Evolutionary conservation across 2,888 invertebrate genomes (phyloP).

Genomic region (Amorpha juglandis): DNA sequence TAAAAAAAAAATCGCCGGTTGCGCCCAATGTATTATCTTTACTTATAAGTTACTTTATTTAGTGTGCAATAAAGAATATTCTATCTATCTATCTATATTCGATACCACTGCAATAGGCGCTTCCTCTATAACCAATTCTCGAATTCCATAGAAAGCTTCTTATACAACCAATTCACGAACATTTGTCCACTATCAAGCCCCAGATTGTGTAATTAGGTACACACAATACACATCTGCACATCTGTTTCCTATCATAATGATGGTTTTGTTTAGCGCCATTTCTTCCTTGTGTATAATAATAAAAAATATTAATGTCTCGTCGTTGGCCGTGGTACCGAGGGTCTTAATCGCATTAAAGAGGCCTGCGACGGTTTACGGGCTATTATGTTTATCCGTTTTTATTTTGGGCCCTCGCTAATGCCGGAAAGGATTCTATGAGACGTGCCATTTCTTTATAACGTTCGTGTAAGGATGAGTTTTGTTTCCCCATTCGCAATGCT

Average conservation of each 20-base stretch:
- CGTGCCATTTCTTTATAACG: conserved; percentile 24
- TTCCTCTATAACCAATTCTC: too few relatives aligned
- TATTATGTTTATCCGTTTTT: conserved; percentile 78
- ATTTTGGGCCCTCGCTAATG: conserved; percentile 54
- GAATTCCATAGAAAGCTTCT: too few relatives aligned
- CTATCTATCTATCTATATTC: too few relatives aligned
- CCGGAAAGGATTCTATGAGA: conserved; percentile 58
- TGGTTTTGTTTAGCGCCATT: conserved; percentile 74
- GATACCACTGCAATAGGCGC: too few relatives aligned
- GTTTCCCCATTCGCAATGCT: too few relatives aligned
- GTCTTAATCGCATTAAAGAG: conserved; percentile 65
- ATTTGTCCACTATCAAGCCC: conserved; percentile 3
- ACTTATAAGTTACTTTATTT: too few relatives aligned
- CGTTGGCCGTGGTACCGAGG: conserved; percentile 51
- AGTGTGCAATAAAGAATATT: too few relatives aligned
- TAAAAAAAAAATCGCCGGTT: too few relatives aligned
- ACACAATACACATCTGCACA: conserved; percentile 26
- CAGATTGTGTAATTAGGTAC: conserved; percentile 21
- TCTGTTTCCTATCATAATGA: conserved; percentile 29
- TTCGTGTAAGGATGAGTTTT: background rate
- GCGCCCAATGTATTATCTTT: too few relatives aligned
- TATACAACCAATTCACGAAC: background rate
- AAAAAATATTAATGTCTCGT: conserved; percentile 79
- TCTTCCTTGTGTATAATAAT: conserved; percentile 68
- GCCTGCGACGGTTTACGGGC: conserved; percentile 76